These are phyloP conservation scores for Petrolisthes manimaculis DNA, from an alignment of 2,888 invertebrate species.

Conservation along the genomic window DNA sequence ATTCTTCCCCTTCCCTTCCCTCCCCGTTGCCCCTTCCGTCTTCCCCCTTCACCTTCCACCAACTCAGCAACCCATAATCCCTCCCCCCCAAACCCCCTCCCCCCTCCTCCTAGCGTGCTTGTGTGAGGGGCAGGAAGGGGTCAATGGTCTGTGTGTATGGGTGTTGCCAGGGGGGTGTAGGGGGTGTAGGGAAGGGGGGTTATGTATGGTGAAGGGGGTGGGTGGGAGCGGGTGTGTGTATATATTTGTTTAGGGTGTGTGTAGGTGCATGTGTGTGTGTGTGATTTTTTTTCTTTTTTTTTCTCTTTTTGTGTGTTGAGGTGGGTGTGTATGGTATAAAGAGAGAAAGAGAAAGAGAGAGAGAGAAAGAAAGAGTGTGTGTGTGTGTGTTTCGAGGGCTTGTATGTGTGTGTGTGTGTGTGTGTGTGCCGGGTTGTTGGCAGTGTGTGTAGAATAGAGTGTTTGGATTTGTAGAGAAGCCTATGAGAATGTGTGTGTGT, in stretches of 20 bases:
- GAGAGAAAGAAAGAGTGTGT: no score
- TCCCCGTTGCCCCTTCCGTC: no score
- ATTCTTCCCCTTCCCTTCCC: no score
- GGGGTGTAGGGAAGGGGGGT: slow-evolving; percentile 1
- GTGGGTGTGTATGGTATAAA: background rate
- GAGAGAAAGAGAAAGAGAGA: no score
- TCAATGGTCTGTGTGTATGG: slow-evolving; percentile 6
- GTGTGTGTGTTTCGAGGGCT: slow-evolving; percentile 5
- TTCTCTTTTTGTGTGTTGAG: background rate
- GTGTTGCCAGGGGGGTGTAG: background rate
- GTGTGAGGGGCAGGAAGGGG: background rate
- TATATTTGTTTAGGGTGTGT: background rate
- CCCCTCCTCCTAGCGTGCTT: background rate
- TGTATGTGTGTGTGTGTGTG: slow-evolving; percentile 2
- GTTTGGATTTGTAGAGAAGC: no score
- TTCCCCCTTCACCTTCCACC: no score
- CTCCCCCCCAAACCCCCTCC: background rate
- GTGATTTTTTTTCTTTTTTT: background rate
- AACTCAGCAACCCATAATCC: no score
- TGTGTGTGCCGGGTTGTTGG: no score
- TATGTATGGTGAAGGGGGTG: slow-evolving; percentile 6
- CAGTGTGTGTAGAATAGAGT: no score
- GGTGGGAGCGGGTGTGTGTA: background rate
- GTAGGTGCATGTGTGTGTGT: background rate
- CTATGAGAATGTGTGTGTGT: no score